These are phyloP conservation scores for Ariolimax columbianus DNA, from an alignment of 2,888 invertebrate genomes.

Conservation along the genomic window DNA sequence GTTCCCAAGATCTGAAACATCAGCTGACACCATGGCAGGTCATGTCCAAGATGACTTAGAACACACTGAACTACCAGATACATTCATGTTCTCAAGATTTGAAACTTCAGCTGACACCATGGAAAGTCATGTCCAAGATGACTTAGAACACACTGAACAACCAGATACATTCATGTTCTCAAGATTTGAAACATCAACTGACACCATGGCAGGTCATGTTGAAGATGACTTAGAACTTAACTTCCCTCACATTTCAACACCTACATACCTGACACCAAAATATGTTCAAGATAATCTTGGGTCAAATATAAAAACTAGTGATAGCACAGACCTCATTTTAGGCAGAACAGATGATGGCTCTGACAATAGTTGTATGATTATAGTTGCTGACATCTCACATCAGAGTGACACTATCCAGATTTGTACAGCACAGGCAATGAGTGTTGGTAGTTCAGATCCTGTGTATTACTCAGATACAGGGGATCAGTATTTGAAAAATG, in stretches of 20 bases:
- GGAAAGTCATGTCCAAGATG: too few relatives aligned
- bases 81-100: too few relatives aligned
- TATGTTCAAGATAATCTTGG: background rate
- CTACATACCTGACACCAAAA: background rate
- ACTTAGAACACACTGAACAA: too few relatives aligned
- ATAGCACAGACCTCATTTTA: background rate
- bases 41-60: too few relatives aligned
- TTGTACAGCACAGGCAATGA: background rate
- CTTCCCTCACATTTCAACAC: too few relatives aligned
- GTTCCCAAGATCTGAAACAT: too few relatives aligned
- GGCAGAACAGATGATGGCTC: background rate
- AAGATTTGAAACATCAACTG: background rate
- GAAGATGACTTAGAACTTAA: background rate
- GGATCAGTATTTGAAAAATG: background rate
- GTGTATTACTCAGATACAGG: background rate
- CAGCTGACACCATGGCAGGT: too few relatives aligned
- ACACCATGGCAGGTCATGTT: background rate
- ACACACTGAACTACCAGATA: too few relatives aligned
- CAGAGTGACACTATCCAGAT: background rate
- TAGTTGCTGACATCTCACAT: background rate
- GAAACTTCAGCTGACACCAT: too few relatives aligned
- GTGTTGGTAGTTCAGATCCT: background rate
- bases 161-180: background rate
- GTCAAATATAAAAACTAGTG: background rate
- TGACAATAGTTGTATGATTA: background rate